phyloP scores from a whole-genome alignment of 2,888 invertebrate genomes.

The Ferrisia virgata region DNA sequence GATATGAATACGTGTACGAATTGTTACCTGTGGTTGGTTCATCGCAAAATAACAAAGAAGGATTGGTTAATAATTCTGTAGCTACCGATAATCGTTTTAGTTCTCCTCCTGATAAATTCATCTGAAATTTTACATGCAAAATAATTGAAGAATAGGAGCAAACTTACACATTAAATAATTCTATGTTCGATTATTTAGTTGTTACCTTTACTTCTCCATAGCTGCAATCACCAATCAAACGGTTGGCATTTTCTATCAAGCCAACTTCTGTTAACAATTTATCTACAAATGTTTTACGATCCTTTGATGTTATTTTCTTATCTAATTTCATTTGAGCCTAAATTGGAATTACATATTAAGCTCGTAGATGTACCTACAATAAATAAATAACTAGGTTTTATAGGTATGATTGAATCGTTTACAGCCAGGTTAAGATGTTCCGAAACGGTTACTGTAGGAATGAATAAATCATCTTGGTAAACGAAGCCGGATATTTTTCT shows the following conservation, averaged over 20 bases:
- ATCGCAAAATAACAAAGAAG: conserved; percentile 87
- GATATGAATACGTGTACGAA: too few relatives aligned
- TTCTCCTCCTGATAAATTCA: conserved; percentile 84
- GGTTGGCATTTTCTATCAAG: conserved; percentile 66
- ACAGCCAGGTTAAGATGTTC: conserved; percentile 89
- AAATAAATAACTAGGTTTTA: too few relatives aligned
- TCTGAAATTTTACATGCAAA: too few relatives aligned
- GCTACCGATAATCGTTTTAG: conserved; percentile 89
- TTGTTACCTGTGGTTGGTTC: conserved; percentile 84
- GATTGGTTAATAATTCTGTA: conserved; percentile 86
- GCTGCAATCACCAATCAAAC: conserved; percentile 68
- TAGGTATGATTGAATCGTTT: too few relatives aligned
- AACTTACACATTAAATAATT: conserved; percentile 52
- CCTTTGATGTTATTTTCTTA: conserved; percentile 59
- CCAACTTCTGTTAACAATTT: conserved; percentile 61
- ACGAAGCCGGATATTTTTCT: conserved; percentile 80
- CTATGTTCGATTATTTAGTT: not conserved
- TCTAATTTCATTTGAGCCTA: conserved; percentile 80
- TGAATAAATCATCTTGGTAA: conserved; percentile 87
- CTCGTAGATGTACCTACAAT: too few relatives aligned
- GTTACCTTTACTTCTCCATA: conserved; percentile 42
- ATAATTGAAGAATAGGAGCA: conserved; percentile 53
- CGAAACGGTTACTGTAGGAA: conserved; percentile 76
- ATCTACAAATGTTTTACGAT: conserved; percentile 68
- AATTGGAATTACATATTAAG: too few relatives aligned